A percentile compares a stretch with the other conserved stretches of the same genome.
Evolutionary conservation across 2,797 vertebrate genomes (phyloP).

Genomic region (Sphaeramia orbicularis): DNA sequence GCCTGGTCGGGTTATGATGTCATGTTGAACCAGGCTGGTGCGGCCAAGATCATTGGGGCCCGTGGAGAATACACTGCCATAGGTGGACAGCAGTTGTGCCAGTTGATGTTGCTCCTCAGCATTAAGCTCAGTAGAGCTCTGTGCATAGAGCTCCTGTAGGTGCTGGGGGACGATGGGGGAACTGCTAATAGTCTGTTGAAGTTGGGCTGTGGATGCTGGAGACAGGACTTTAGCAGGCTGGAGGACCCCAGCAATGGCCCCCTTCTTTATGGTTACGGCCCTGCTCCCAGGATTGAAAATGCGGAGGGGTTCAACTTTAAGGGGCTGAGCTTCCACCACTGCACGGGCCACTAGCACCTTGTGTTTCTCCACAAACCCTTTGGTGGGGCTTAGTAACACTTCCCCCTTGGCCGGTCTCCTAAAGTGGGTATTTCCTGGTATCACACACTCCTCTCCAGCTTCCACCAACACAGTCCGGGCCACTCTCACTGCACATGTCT

Average conservation of each 20-base stretch:
- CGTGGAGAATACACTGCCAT: slow-evolving; percentile 35
- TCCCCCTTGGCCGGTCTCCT: not conserved
- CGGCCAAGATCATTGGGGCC: slow-evolving; percentile 21
- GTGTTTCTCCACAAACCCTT: slow-evolving; percentile 38
- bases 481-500: slow-evolving; percentile 10
- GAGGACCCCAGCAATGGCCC: slow-evolving; percentile 28
- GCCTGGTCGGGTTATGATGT: slow-evolving; percentile 11
- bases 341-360: slow-evolving; percentile 12
- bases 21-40: slow-evolving; percentile 44
- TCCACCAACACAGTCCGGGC: slow-evolving; percentile 21
- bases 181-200: not conserved
- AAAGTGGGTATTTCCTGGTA: not conserved
- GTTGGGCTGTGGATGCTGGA: not conserved
- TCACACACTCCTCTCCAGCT: slow-evolving; percentile 8
- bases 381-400: slow-evolving; percentile 32
- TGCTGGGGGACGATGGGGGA: slow-evolving; percentile 33
- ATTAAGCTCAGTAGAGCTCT: slow-evolving; percentile 7
- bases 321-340: slow-evolving; percentile 1
- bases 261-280: slow-evolving; percentile 15
- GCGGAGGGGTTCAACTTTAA: not conserved
- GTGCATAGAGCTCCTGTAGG: slow-evolving; percentile 18
- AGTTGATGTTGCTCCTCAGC: not conserved
- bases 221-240: not conserved
- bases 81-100: slow-evolving; percentile 9
- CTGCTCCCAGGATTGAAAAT: slow-evolving; percentile 36